phyloP scores from a whole-genome alignment of 2,888 invertebrate genomes.

The Drosophila anomelani region DNA sequence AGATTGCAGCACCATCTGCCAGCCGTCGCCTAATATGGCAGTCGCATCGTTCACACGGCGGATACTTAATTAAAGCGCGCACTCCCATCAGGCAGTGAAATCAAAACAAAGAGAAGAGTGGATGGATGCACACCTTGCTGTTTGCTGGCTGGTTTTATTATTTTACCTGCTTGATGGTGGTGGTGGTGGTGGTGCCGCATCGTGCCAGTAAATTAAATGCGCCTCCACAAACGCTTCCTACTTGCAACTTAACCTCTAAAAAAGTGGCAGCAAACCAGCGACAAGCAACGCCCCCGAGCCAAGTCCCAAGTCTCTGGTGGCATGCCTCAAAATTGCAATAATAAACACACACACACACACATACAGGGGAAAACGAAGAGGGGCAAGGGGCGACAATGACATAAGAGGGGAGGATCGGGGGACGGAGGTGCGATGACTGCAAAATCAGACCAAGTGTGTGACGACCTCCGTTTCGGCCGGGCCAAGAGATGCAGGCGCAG shows the following conservation, averaged over 20 bases:
- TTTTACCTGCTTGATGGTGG: slow-evolving; percentile 22
- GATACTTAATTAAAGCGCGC: slow-evolving; percentile 47
- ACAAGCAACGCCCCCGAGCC: slow-evolving; percentile 68
- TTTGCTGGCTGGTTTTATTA: slow-evolving; percentile 10
- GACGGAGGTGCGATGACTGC: slow-evolving; percentile 17
- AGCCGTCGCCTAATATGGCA: slow-evolving; percentile 28
- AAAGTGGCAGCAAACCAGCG: slow-evolving; percentile 40
- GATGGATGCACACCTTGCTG: slow-evolving; percentile 28
- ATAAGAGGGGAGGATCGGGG: slow-evolving; percentile 10
- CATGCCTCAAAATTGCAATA: slow-evolving; percentile 64
- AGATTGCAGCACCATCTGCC: slow-evolving; percentile 42
- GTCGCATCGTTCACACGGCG: slow-evolving; percentile 41
- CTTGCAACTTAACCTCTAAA: slow-evolving; percentile 77
- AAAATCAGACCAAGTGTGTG: slow-evolving; percentile 78
- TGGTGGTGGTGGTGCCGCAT: slow-evolving; percentile 33
- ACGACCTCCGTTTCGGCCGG: slow-evolving; percentile 62
- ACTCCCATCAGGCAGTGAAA: slow-evolving; percentile 35
- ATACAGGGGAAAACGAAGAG: not conserved
- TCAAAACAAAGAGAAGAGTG: slow-evolving; percentile 16
- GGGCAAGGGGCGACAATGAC: slow-evolving; percentile 18
- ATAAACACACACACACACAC: slow-evolving; percentile 20
- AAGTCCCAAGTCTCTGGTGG: slow-evolving; percentile 52
- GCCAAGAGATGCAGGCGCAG: slow-evolving; percentile 25
- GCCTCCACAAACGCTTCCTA: slow-evolving; percentile 73
- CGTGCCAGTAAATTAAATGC: slow-evolving; percentile 70